Percentiles rank a stretch among this genome's conserved stretches.
phyloP scores from a whole-genome alignment of 2,113 vertebrate genomes.

The Channa argus region DNA sequence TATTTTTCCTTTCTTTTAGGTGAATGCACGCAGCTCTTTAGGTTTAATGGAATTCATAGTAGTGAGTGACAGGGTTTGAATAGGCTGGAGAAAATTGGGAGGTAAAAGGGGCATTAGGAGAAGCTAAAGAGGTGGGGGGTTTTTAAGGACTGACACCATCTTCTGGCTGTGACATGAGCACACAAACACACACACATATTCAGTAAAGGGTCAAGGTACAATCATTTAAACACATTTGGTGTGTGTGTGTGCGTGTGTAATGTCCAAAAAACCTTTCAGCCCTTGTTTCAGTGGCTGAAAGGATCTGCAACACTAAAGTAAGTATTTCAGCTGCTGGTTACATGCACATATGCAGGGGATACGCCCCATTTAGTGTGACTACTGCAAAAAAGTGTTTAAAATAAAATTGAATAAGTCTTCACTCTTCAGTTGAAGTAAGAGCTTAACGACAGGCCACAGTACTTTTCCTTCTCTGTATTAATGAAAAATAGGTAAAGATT shows the following conservation, averaged over 20 bases:
- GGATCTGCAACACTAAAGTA: slow-evolving; percentile 24
- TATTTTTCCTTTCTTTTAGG: slow-evolving; percentile 74
- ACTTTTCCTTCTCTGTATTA: slow-evolving; percentile 5
- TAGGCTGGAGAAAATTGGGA: slow-evolving; percentile 77
- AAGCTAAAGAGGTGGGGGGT: slow-evolving; percentile 70
- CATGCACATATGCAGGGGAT: slow-evolving; percentile 8
- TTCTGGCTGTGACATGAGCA: slow-evolving; percentile 54
- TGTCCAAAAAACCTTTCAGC: slow-evolving; percentile 46
- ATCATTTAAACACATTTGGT: slow-evolving; percentile 54
- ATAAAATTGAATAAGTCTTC: background rate
- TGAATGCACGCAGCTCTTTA: slow-evolving; percentile 57
- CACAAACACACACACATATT: slow-evolving; percentile 42
- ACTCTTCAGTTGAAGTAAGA: slow-evolving; percentile 25
- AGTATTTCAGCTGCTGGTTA: slow-evolving; percentile 17
- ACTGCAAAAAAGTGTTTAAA: background rate
- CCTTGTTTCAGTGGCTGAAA: slow-evolving; percentile 60
- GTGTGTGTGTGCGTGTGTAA: slow-evolving; percentile 22
- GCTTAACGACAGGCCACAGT: background rate
- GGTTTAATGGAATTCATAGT: slow-evolving; percentile 78
- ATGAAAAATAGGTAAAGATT: slow-evolving; percentile 30
- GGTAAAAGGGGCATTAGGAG: slow-evolving; percentile 77
- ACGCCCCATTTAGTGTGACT: slow-evolving; percentile 21
- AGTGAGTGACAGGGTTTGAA: slow-evolving; percentile 81
- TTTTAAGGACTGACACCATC: slow-evolving; percentile 71
- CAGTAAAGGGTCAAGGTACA: slow-evolving; percentile 65